These are phyloP conservation scores for Phyllostomus discolor DNA, from an alignment of 2,113 vertebrate species.

Conservation along the genomic window DNA sequence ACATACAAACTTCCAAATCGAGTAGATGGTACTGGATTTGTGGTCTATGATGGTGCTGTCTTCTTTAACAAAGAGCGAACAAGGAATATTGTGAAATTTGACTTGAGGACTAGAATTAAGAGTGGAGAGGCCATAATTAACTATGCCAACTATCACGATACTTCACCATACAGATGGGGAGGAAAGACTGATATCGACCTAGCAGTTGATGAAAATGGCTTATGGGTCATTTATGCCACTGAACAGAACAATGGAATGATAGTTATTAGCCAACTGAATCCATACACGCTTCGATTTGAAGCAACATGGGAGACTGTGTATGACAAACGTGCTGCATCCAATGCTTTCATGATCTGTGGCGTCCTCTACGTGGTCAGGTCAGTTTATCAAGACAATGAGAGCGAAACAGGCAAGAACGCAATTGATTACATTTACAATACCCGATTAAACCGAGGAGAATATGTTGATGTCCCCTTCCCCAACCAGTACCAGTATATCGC, in stretches of 20 bases:
- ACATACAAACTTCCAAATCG: constrained; percentile 98
- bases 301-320: constrained; percentile 97
- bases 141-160: constrained; percentile 99
- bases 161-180: constrained; percentile 98
- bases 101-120: constrained; percentile 98
- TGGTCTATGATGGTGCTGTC: constrained; percentile 97
- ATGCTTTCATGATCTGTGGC: constrained; percentile 98
- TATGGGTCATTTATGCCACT: constrained; percentile 99
- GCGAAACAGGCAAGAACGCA: constrained; percentile 94
- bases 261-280: constrained; percentile 97
- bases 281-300: constrained; percentile 97
- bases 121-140: constrained; percentile 99
- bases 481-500: constrained; percentile 99
- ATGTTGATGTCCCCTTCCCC: constrained; percentile 95
- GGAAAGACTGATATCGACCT: constrained; percentile 99
- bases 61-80: constrained; percentile 99
- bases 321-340: constrained; percentile 97
- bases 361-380: constrained; percentile 97
- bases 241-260: constrained; percentile 99
- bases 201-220: constrained; percentile 96
- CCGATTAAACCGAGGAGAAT: constrained; percentile 91
- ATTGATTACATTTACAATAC: constrained; percentile 98
- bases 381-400: constrained; percentile 98
- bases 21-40: constrained; percentile 98
- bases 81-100: constrained; percentile 98